phyloP scores from a whole-genome alignment of 2,797 vertebrate species.

The Microcaecilia unicolor region DNA sequence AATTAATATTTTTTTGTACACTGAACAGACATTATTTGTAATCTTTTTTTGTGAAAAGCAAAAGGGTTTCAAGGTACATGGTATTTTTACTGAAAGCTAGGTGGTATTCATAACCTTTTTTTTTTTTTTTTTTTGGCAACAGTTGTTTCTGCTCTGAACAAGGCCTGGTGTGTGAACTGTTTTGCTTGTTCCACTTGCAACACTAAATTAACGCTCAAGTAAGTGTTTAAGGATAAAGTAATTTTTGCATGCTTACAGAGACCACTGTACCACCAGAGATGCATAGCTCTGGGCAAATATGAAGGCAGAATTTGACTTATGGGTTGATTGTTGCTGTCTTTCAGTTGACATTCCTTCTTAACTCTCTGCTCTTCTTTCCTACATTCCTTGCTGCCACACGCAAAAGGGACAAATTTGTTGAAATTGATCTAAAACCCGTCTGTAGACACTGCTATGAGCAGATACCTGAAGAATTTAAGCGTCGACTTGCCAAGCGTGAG shows the following conservation, averaged over 20 bases:
- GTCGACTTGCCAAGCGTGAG: constrained; percentile 81
- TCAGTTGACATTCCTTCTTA: constrained; percentile 27
- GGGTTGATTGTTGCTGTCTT: too few species aligned
- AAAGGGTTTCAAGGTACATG: too few species aligned
- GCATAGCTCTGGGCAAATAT: too few species aligned
- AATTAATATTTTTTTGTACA: too few species aligned
- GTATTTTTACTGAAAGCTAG: too few species aligned
- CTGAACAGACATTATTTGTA: too few species aligned
- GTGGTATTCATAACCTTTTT: too few species aligned
- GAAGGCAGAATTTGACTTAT: too few species aligned
- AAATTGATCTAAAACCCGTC: constrained; percentile 96
- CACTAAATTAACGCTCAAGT: constrained; percentile 97
- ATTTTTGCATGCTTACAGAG: too few species aligned
- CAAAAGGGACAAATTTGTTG: constrained; percentile 94
- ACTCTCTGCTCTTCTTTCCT: constrained; percentile 41
- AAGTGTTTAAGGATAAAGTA: constrained; percentile 68
- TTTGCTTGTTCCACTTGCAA: constrained; percentile 98
- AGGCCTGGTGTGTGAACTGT: constrained; percentile 95
- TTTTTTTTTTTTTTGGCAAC: too few species aligned
- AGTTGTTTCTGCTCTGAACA: constrained; percentile 97
- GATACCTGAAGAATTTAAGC: constrained; percentile 90
- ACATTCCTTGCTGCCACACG: constrained; percentile 38
- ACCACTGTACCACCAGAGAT: too few species aligned
- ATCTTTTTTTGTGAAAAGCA: too few species aligned
- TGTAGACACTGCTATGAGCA: constrained; percentile 95